Conservation (phyloP, 2,888 invertebrate genomes). For the Hofmannophila pseudospretella region DNA sequence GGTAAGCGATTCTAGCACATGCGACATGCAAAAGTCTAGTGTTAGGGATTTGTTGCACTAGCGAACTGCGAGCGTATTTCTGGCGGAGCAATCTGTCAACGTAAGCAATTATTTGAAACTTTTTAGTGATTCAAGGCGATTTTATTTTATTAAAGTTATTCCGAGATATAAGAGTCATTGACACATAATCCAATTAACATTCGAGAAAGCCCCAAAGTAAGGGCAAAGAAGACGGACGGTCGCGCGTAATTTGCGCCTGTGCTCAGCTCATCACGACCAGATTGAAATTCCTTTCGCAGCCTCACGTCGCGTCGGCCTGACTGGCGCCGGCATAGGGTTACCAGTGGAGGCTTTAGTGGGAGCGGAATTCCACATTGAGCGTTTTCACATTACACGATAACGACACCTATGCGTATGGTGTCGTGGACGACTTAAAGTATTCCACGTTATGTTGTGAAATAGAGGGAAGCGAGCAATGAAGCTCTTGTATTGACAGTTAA, state of each 20-base stretch:
- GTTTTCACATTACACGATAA: too few species aligned
- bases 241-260: slow-evolving; percentile 65
- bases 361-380: not conserved
- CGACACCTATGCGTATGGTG: too few species aligned
- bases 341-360: not conserved
- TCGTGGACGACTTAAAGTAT: not conserved
- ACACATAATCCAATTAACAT: not conserved
- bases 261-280: slow-evolving; percentile 64
- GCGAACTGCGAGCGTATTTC: too few species aligned
- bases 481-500: not conserved
- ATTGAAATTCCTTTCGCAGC: slow-evolving; percentile 68
- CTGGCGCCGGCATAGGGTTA: slow-evolving; percentile 43
- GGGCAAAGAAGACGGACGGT: slow-evolving; percentile 39
- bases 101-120: too few species aligned
- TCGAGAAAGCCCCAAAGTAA: slow-evolving; percentile 15
- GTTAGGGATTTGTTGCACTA: too few species aligned
- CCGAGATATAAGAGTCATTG: too few species aligned
- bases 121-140: too few species aligned
- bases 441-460: too few species aligned
- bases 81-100: too few species aligned
- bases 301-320: slow-evolving; percentile 39
- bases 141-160: too few species aligned
- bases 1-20: too few species aligned
- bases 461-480: not conserved
- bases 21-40: too few species aligned